Base-by-base conservation (phyloP, 53 echinoderm and acorn worm species). In the Apostichopus leukothele region DNA sequence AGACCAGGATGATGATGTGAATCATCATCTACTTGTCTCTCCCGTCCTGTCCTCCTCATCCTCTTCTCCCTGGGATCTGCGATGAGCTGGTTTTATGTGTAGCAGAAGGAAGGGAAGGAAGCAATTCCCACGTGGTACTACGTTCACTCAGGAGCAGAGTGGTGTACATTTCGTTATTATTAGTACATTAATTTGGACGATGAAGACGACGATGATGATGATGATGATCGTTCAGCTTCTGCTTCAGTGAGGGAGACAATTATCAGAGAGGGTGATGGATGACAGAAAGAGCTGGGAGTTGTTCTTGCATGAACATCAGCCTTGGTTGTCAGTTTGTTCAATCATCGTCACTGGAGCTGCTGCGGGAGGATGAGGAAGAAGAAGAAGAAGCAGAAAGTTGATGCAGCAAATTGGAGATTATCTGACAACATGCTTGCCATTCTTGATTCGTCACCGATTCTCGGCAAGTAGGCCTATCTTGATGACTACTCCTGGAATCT, bases 151-250 rank as follows among this genome's bases (percentile, higher is more conserved):
- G 23, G 26, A 76, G 25, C 75, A 10, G 26, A 8, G 25, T 50
- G 76, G 54, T 52, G 81, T 81, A 59, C 81, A 81, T 81, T 21
- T 81, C 59, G 55, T 57, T 81, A 81, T 81, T 81, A 81, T 81
- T 81, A 81, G 81, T 81, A 81, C 81, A 81, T 81, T 81, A 81
- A 81, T 81, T 81, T 81, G 59, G 60, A 81, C 21, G 81, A 81
- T 39, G 39, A 39, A 39, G 39, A 39, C 39, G 39, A 39, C 3
- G 39, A 2, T 77, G 77, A 77, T 50, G 39, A 77, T 18, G 77
- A 77, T 81, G 81, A 59, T 23, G 81, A 81, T 81, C 81, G 60
- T 25, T 81, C 55, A 81, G 57, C 81, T 81, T 81, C 57, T 57
- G 20, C 54, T 55, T 55, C 54, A 81, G 59, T 51, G 81, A 55